Evolutionary conservation across 2,797 vertebrate genomes (phyloP), one percentile per base, ranked within the genome.

Genomic region (Acanthurus leucopareius): DNA sequence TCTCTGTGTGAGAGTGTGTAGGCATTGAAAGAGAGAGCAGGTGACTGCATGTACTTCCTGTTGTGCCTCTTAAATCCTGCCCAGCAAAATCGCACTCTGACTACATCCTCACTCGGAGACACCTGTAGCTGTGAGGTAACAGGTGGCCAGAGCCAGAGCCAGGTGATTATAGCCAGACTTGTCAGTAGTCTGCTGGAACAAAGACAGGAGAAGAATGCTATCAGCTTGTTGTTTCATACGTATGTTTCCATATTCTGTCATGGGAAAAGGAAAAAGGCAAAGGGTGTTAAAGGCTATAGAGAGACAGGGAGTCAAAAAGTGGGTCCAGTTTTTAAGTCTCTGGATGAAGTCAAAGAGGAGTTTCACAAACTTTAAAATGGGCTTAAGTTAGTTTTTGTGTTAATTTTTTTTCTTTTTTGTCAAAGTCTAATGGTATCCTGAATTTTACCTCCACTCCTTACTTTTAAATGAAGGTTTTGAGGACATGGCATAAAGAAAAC

Each of bases 91-190:
- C 42, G 69, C 77, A 20, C 64, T 70, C 67, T 63, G 32, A 51
- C 63, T 74, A 60, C 75, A 66, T 58, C 69, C 53, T 87, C 63
- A 86, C 73, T 76, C 75, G 10, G 54, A 66, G 45, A 76, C 86
- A 88, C 85, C 85, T 90, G 85, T 86, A 62, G 82, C 69, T 85
- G 74, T 78, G 80, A 88, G 87, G 88, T 89, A 92, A 93, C 92
- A 94, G 88, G 92, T 92, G 91, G 88, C 78, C 68, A n/a, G 60
- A 71, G 80, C 25, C 25, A 25, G 25, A 25, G 25, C 25, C 25
- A 25, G 25, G 25, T 25, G 25, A 25, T 25, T 25, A 25, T 3
- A 25, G 25, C 2, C 25, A 25, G 25, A 25, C 32, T 35, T 35
- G 32, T 35, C 63, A 73, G 66, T 73, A 73, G 63, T 79, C 69